These are phyloP conservation scores for Platyscapa corneri DNA, from an alignment of 1,140 invertebrate genomes.

Conservation along the genomic window DNA sequence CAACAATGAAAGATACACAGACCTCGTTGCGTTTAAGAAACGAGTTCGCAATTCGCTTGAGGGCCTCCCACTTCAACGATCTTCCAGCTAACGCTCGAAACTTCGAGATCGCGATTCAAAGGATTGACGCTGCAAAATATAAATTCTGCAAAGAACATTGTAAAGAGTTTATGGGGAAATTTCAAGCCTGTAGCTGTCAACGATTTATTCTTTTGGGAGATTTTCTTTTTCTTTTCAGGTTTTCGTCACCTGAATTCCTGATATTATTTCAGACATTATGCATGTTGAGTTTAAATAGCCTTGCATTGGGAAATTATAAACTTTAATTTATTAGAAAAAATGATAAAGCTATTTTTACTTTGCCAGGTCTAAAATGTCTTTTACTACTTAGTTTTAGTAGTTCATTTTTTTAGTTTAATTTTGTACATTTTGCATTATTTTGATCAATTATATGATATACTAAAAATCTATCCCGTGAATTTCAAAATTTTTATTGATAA, in stretches of 20 bases:
- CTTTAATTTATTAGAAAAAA: not conserved
- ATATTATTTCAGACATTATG: not conserved
- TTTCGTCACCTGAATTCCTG: not conserved
- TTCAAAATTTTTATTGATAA: no score
- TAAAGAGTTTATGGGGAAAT: not conserved
- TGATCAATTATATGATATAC: no score
- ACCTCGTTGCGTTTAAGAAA: not conserved
- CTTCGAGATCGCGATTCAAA: not conserved
- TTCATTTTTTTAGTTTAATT: not conserved
- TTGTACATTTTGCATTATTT: not conserved
- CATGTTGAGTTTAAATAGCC: not conserved
- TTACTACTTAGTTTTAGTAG: slow-evolving; percentile 11
- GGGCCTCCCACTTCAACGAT: not conserved
- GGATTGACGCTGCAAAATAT: not conserved
- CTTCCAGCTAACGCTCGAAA: not conserved
- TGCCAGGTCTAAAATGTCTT: not conserved
- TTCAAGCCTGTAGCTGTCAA: no score
- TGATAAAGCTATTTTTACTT: not conserved
- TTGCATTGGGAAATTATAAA: not conserved
- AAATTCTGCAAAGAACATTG: not conserved
- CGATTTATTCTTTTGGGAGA: not conserved
- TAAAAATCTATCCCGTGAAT: no score
- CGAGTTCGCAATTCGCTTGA: slow-evolving; percentile 4
- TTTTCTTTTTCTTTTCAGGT: not conserved
- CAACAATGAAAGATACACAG: slow-evolving; percentile 17